phyloP scores from a whole-genome alignment of 2,797 vertebrate genomes.

The Poecile montanus region DNA sequence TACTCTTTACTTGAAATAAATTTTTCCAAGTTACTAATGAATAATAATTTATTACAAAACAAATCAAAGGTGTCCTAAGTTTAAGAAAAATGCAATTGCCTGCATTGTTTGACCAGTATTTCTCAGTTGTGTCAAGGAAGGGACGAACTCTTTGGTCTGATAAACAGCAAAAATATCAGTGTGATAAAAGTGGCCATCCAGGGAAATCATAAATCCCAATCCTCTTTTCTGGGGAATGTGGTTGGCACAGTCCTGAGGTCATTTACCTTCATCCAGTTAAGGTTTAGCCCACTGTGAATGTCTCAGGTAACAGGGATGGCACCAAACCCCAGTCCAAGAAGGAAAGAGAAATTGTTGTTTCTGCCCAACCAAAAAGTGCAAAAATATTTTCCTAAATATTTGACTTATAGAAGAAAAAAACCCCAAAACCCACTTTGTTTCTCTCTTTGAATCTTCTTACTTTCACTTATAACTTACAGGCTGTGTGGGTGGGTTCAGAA shows the following conservation, averaged over 20 bases:
- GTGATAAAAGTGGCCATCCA: neutral
- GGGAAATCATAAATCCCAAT: neutral
- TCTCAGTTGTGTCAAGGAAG: neutral
- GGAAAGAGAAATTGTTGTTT: neutral
- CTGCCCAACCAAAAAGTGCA: neutral
- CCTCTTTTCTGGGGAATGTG: neutral
- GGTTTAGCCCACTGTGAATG: neutral
- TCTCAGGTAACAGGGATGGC: neutral
- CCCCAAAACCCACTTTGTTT: neutral
- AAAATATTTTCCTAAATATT: neutral
- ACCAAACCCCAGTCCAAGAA: neutral
- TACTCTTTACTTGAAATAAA: neutral
- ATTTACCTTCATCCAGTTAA: neutral
- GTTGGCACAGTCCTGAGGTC: neutral
- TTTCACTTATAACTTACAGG: conserved; percentile 39
- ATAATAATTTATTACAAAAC: neutral
- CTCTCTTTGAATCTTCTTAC: conserved; percentile 38
- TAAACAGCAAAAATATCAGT: neutral
- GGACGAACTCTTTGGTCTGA: neutral
- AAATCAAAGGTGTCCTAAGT: neutral
- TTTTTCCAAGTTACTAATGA: neutral
- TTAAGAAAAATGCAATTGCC: neutral
- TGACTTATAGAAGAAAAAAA: neutral
- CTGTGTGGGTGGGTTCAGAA: conserved; percentile 53
- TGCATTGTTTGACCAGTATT: neutral